Evolutionary conservation across 2,113 vertebrate species (phyloP).

Genomic region (Cranoglanis bouderius): DNA sequence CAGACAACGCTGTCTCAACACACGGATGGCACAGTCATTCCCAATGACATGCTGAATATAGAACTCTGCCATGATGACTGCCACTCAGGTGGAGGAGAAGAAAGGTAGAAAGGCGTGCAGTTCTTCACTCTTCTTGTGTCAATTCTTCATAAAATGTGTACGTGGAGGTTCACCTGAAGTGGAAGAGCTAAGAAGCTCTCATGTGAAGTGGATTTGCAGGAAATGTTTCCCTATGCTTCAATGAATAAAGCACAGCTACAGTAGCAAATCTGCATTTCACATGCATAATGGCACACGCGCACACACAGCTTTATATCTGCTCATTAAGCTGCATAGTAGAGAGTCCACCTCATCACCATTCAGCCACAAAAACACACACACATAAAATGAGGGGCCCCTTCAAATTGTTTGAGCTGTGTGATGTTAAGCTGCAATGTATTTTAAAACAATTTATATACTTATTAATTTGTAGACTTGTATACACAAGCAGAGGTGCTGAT

Average conservation of each 20-base stretch:
- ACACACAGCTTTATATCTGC: background rate
- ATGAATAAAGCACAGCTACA: slow-evolving; percentile 7
- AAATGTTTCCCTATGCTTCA: background rate
- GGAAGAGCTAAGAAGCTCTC: background rate
- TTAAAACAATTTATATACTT: background rate
- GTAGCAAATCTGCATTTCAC: background rate
- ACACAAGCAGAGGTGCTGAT: background rate
- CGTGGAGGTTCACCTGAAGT: background rate
- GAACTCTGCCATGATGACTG: slow-evolving; percentile 23
- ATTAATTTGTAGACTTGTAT: background rate
- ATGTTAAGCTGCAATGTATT: background rate
- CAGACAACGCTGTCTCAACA: slow-evolving; percentile 13
- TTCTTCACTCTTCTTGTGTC: background rate
- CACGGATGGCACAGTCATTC: slow-evolving; percentile 21
- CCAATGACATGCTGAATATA: slow-evolving; percentile 24
- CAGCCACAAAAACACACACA: background rate
- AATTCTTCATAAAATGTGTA: background rate
- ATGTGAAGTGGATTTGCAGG: slow-evolving; percentile 13
- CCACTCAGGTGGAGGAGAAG: background rate
- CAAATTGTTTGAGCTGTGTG: background rate
- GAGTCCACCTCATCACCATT: background rate
- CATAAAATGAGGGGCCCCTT: background rate
- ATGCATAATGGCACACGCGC: background rate
- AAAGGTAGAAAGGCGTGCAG: background rate
- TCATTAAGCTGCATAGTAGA: slow-evolving; percentile 14